Percentiles rank a stretch among this genome's conserved stretches.
Evolutionary conservation across 2,797 vertebrate species (phyloP).

Genomic region (Malurus leucopterus): DNA sequence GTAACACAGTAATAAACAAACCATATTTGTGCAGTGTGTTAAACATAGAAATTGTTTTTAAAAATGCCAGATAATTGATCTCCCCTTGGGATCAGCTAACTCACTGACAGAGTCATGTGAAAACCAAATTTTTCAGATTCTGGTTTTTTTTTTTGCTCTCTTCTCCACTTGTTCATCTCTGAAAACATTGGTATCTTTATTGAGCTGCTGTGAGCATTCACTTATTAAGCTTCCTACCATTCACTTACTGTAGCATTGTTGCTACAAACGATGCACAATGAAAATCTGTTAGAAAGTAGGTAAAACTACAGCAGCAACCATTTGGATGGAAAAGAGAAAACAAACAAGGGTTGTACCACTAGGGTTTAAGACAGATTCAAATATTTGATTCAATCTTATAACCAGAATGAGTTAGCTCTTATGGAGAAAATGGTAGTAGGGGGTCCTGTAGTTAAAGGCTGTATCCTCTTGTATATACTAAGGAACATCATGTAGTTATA

Average conservation of each 20-base stretch:
- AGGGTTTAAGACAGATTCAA: neutral
- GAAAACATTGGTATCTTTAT: neutral
- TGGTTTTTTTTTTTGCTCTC: rapidly evolving
- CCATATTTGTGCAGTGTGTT: neutral
- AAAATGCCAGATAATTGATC: neutral
- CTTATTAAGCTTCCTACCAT: neutral
- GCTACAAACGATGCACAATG: neutral
- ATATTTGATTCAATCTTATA: neutral
- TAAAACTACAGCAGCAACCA: neutral
- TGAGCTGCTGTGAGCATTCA: neutral
- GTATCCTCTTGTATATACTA: neutral
- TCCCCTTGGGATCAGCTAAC: neutral
- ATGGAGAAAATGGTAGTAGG: neutral
- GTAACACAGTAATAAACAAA: neutral
- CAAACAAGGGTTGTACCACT: neutral
- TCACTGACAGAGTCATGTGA: neutral
- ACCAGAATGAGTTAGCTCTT: neutral
- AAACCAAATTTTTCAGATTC: neutral
- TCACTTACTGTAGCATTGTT: neutral
- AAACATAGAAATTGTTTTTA: neutral
- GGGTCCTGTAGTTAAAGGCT: neutral
- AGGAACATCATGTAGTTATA: neutral
- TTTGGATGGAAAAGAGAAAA: neutral
- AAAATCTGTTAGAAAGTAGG: neutral
- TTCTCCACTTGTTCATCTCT: neutral